A percentile compares a stretch with the other conserved stretches of the same genome.
Conservation (phyloP, 2,113 vertebrate genomes). For the Chionis minor region DNA sequence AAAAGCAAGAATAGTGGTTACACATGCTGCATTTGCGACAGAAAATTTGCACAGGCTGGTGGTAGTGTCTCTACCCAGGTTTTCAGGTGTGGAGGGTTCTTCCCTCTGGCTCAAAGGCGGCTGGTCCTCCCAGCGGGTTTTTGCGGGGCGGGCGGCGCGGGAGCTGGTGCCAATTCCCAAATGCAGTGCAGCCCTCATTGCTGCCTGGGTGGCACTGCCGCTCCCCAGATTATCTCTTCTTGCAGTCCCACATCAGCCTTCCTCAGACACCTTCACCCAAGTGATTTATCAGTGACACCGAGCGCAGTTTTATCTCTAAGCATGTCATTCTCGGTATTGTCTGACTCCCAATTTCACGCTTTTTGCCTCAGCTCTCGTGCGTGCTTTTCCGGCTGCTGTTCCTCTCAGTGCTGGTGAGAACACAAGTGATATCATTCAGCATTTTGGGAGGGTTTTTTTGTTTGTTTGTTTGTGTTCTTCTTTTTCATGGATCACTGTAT, state of each 20-base stretch:
- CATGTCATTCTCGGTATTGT: neutral
- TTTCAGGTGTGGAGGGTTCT: neutral
- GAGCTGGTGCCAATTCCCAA: neutral
- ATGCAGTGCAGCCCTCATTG: neutral
- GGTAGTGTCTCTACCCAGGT: too few relatives aligned
- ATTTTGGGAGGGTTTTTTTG: neutral
- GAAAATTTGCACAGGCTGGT: neutral
- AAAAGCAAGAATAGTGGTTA: neutral
- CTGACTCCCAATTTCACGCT: neutral
- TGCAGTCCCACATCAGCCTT: neutral
- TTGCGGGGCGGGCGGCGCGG: fast-evolving
- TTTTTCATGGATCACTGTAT: neutral
- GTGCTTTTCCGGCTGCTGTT: neutral
- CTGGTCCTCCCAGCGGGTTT: fast-evolving
- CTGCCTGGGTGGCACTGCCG: neutral
- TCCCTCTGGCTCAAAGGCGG: neutral
- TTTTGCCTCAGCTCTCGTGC: neutral
- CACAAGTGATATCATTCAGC: neutral
- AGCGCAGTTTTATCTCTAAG: neutral
- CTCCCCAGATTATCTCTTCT: neutral
- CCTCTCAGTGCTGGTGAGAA: neutral
- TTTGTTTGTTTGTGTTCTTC: neutral
- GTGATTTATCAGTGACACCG: neutral
- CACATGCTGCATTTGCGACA: neutral
- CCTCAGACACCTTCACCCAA: neutral